Percentiles rank a stretch among this genome's conserved stretches.
These are phyloP conservation scores for Pelmatolapia mariae DNA, from an alignment of 2,113 vertebrate species.

Conservation along the genomic window DNA sequence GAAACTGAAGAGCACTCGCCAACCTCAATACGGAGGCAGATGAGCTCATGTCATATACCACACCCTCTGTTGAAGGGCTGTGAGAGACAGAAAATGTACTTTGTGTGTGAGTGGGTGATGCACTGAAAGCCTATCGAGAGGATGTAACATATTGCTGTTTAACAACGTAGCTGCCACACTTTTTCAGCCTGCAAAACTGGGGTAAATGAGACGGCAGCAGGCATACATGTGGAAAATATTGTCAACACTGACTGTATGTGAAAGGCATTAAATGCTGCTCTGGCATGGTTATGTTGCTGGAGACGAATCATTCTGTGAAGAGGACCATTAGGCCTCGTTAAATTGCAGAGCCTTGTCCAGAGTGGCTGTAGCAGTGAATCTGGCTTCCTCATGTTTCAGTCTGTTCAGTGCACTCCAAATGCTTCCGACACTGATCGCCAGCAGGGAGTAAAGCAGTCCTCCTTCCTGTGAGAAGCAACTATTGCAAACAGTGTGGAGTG, in stretches of 20 bases:
- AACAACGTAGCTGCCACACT: not conserved
- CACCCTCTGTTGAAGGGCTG: not conserved
- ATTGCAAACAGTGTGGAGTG: constrained; percentile 22
- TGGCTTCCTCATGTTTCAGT: not conserved
- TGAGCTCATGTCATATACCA: not conserved
- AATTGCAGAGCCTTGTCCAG: not conserved
- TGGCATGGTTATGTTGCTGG: constrained; percentile 3
- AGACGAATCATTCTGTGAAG: not conserved
- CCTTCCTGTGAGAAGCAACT: constrained; percentile 31
- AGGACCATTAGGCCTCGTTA: not conserved
- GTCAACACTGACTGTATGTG: not conserved
- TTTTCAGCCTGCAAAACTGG: not conserved
- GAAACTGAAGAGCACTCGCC: not conserved
- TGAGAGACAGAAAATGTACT: not conserved
- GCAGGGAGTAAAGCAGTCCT: constrained; percentile 18
- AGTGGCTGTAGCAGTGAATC: not conserved
- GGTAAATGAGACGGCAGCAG: not conserved
- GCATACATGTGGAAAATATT: not conserved
- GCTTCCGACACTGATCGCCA: constrained; percentile 13
- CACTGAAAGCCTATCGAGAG: not conserved
- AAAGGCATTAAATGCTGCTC: not conserved
- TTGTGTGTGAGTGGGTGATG: not conserved
- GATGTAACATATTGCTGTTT: not conserved
- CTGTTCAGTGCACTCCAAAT: constrained; percentile 23
- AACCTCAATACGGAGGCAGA: not conserved